Base-by-base conservation (phyloP, 2,113 vertebrate species). In the Eptesicus fuscus region DNA sequence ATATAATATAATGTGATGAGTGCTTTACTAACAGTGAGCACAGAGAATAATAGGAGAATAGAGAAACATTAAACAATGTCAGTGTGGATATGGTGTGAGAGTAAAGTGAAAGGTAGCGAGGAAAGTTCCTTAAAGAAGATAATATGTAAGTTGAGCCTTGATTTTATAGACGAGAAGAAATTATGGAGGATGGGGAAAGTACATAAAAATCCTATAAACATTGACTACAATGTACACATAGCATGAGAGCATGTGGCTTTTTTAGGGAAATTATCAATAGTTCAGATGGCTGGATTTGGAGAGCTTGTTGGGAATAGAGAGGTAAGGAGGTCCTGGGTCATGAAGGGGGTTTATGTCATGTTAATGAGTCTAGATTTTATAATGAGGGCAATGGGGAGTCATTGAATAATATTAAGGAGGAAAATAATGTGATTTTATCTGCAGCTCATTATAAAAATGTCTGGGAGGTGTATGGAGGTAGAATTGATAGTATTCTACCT, bases 131-230 rank as follows among this genome's bases (percentile, higher is more conserved):
- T 90, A 80, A 69, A 89, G 53, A 92, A 7, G 49, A 22, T 73
- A 83, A 42, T 23, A 70, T 83, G 16, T 83, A 78, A 92, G 11
- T 25, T 93, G 78, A 93, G 23, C 30, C 69, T 94, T 96, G 69
- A 88, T 73, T 93, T 91, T 91, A 93, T 53, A 93, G 67, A 74
- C n/a, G 51, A 94, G 47, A 80, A 92, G 35, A 71, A 88, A 71
- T 47, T 71, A 28, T 49, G 18, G 59, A 73, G 16, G 18, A 18
- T 83, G 14, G 47, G 44, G n/a, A 61, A 69, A 96, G 35, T 49
- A 44, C 22, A 59, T 90, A 63, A 91, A 96, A 83, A 83, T 88
- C 25, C 37, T 94, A 8, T 11, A 82, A 61, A 80, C 11, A 9
- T 77, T 40, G 20, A 88, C 61, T 9, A 37, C 32, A 73, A 28